Percentiles rank a stretch among this genome's conserved stretches.
phyloP scores from a whole-genome alignment of 2,113 vertebrate genomes.

The Cardinalis cardinalis region DNA sequence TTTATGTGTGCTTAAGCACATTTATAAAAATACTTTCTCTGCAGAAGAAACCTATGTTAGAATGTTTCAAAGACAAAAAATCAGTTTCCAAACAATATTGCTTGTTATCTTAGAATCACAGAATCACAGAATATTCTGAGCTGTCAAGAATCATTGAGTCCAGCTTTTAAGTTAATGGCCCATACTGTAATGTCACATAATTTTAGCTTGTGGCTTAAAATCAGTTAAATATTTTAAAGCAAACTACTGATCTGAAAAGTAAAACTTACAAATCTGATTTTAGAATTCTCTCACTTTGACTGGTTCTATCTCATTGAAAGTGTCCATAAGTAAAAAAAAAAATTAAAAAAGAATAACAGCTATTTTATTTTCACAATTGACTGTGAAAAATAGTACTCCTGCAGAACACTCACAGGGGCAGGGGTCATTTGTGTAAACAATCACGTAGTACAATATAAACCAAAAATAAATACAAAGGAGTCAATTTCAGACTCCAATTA shows the following conservation, averaged over 20 bases:
- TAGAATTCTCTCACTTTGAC: not conserved
- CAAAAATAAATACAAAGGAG: not conserved
- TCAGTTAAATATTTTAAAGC: not conserved
- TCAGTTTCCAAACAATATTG: not conserved
- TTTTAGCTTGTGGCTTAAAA: not conserved
- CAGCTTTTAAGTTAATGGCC: not conserved
- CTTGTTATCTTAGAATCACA: not conserved
- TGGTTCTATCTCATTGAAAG: not conserved
- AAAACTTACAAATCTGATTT: not conserved
- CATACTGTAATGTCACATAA: not conserved
- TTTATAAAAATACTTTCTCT: not conserved
- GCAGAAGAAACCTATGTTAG: not conserved
- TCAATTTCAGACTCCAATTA: not conserved
- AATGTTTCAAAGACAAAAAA: not conserved
- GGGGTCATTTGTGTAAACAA: not conserved
- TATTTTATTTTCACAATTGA: not conserved
- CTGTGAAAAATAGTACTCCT: not conserved
- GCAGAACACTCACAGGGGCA: not conserved
- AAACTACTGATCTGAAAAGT: not conserved
- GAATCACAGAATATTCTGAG: not conserved
- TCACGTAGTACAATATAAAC: not conserved
- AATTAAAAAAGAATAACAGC: not conserved
- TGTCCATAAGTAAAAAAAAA: not conserved
- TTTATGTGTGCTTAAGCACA: rapidly evolving
- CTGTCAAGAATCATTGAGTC: not conserved